Evolutionary conservation across 2,797 vertebrate species (phyloP).

Genomic region (Lophotriccus pileatus): DNA sequence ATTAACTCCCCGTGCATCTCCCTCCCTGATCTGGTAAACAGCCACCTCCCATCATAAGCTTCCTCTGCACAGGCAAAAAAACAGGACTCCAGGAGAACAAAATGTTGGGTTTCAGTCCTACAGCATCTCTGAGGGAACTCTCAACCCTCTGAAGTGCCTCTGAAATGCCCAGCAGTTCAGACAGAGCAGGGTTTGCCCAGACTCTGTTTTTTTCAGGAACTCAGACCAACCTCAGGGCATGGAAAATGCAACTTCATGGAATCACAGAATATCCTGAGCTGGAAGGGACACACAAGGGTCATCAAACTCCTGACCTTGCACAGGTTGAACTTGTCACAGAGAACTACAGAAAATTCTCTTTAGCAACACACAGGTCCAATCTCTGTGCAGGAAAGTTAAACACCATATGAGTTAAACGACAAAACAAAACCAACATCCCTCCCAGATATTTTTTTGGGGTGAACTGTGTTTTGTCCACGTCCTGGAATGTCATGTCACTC

Average conservation of each 20-base stretch:
- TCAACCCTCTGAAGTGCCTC: neutral
- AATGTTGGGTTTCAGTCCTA: neutral
- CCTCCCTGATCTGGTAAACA: neutral
- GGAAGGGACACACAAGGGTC: neutral
- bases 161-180: neutral
- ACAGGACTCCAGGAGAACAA: neutral
- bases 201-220: neutral
- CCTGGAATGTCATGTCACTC: neutral
- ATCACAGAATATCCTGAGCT: neutral
- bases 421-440: neutral
- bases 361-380: neutral
- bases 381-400: neutral
- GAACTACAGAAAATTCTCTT: neutral
- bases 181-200: neutral
- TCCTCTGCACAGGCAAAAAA: neutral
- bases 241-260: neutral
- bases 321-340: neutral
- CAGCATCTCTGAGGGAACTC: neutral
- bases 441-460: neutral
- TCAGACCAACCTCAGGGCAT: neutral
- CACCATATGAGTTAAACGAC: neutral
- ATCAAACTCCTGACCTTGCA: neutral
- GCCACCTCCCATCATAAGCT: rapidly evolving
- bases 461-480: neutral
- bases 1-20: rapidly evolving